phyloP scores from a whole-genome alignment of 1,140 invertebrate species.

The Zophobas atratus region DNA sequence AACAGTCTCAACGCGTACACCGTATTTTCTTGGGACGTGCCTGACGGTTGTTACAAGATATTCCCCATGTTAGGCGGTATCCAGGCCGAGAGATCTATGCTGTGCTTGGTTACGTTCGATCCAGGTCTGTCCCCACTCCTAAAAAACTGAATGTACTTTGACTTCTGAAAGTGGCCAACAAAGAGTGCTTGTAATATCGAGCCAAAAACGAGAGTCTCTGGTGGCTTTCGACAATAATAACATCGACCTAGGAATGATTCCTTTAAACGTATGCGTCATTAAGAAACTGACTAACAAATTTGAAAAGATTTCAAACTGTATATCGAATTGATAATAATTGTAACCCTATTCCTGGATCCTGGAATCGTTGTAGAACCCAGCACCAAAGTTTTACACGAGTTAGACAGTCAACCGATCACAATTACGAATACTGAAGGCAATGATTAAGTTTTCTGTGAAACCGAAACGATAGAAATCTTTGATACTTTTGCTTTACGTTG shows the following conservation, averaged over 20 bases:
- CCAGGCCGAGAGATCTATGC: constrained; percentile 47
- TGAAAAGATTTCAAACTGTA: constrained; percentile 39
- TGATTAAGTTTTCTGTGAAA: constrained; percentile 4
- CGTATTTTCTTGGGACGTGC: constrained; percentile 50
- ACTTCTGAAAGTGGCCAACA: constrained; percentile 56
- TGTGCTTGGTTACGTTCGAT: constrained; percentile 47
- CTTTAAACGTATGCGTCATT: constrained; percentile 52
- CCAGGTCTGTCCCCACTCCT: constrained; percentile 37
- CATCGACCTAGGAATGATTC: constrained; percentile 52
- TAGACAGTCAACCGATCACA: constrained; percentile 46
- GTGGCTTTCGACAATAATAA: constrained; percentile 45
- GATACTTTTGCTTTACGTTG: constrained; percentile 53
- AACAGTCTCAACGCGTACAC: constrained; percentile 57
- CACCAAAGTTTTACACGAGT: constrained; percentile 34
- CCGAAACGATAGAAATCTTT: constrained; percentile 33
- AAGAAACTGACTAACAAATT: constrained; percentile 52
- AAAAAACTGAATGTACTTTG: constrained; percentile 51
- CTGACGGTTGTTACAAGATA: constrained; percentile 46
- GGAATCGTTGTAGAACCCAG: constrained; percentile 50
- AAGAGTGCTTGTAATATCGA: constrained; percentile 49
- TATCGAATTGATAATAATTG: constrained; percentile 14
- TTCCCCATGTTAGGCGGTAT: constrained; percentile 50
- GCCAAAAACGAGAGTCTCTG: constrained; percentile 34
- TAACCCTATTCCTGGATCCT: constrained; percentile 41
- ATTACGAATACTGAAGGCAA: constrained; percentile 40